Conservation (phyloP, 2,797 vertebrate genomes). For the Tachyglossus aculeatus region DNA sequence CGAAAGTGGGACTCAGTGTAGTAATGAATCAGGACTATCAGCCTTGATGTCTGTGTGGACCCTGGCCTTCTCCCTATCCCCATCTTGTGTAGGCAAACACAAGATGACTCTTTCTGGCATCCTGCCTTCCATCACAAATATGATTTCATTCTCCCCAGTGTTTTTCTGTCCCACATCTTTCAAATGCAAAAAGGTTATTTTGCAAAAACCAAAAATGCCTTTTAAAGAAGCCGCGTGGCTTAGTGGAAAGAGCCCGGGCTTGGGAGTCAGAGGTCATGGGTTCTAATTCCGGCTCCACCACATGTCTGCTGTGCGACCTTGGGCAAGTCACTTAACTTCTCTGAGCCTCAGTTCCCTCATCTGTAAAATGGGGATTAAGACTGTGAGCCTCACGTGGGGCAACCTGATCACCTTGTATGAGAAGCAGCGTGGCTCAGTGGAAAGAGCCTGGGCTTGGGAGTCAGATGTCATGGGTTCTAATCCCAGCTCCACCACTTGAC, state of each 20-base stretch:
- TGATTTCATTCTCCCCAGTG: constrained; percentile 51
- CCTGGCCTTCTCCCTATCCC: constrained; percentile 25
- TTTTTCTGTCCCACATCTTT: constrained; percentile 33
- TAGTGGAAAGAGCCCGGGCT: too few species aligned
- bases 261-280: too few species aligned
- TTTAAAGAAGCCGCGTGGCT: too few species aligned
- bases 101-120: constrained; percentile 49
- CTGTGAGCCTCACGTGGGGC: too few species aligned
- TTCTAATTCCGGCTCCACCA: too few species aligned
- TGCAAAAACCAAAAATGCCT: constrained; percentile 54
- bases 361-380: constrained; percentile 57
- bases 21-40: neutral
- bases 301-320: constrained; percentile 48
- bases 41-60: constrained; percentile 26
- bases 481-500: too few species aligned
- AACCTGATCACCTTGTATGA: too few species aligned
- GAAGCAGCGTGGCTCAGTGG: too few species aligned
- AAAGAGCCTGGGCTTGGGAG: too few species aligned
- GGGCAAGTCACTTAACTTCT: constrained; percentile 54
- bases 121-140: constrained; percentile 1
- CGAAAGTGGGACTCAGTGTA: constrained; percentile 1
- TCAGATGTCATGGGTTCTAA: too few species aligned
- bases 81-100: constrained; percentile 56
- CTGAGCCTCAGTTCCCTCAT: constrained; percentile 53
- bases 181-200: constrained; percentile 62